phyloP scores from a whole-genome alignment of 2,113 vertebrate species.

The Entosphenus tridentatus region DNA sequence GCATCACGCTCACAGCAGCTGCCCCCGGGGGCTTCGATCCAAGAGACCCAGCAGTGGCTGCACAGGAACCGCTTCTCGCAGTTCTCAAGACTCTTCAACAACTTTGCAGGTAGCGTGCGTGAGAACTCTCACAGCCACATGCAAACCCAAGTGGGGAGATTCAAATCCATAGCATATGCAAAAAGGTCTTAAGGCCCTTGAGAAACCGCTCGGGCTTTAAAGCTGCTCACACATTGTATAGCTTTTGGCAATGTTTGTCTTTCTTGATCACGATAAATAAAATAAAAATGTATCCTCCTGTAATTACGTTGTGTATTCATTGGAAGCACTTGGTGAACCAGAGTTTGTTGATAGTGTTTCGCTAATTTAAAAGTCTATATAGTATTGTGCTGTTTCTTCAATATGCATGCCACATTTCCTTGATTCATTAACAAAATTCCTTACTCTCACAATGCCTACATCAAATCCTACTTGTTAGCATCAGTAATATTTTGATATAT shows the following conservation, averaged over 20 bases:
- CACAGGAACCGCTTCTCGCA: conserved; percentile 60
- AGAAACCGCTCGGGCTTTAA: not conserved
- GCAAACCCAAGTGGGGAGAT: too few relatives aligned
- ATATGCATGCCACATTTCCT: too few relatives aligned
- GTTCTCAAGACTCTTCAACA: conserved; percentile 58
- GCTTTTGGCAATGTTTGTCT: not conserved
- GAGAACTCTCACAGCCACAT: too few relatives aligned
- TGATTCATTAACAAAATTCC: too few relatives aligned
- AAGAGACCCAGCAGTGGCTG: conserved; percentile 72
- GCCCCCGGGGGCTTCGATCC: conserved; percentile 54
- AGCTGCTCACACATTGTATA: not conserved
- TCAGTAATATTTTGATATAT: not conserved
- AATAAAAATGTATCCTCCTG: too few relatives aligned
- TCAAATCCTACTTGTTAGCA: not conserved
- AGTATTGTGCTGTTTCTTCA: too few relatives aligned
- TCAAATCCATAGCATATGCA: not conserved
- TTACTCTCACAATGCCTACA: too few relatives aligned
- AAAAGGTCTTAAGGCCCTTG: not conserved
- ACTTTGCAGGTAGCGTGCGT: conserved; percentile 53
- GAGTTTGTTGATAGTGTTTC: too few relatives aligned
- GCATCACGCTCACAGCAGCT: conserved; percentile 32
- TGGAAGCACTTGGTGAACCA: too few relatives aligned
- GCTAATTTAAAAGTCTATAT: too few relatives aligned
- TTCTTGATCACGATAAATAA: not conserved
- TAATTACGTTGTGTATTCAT: too few relatives aligned